Evolutionary conservation across 2,113 vertebrate genomes (phyloP).

Genomic region (Macaca mulatta): DNA sequence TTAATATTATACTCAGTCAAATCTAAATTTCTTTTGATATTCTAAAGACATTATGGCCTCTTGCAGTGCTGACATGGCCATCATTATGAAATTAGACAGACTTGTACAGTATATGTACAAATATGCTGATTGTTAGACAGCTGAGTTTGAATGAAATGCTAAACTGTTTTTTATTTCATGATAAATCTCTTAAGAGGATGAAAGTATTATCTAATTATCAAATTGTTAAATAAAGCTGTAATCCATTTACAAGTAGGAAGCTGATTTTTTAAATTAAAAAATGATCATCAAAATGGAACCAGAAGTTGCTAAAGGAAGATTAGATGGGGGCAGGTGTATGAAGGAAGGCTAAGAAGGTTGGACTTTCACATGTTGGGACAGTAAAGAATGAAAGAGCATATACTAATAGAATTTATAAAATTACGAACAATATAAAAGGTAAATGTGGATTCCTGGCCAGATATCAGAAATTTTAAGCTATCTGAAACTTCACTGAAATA

Average conservation of each 20-base stretch:
- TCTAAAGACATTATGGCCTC: background rate
- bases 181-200: background rate
- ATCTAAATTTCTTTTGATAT: background rate
- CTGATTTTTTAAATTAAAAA: background rate
- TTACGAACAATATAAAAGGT: background rate
- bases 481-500: background rate
- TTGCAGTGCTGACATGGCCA: background rate
- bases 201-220: background rate
- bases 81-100: slow-evolving; percentile 1
- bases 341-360: background rate
- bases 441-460: background rate
- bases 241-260: background rate
- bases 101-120: background rate
- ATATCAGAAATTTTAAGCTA: background rate
- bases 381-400: background rate
- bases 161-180: background rate
- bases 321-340: background rate
- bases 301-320: background rate
- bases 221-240: background rate
- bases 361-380: background rate
- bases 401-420: background rate
- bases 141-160: background rate
- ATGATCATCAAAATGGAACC: background rate
- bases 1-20: background rate
- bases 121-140: background rate